Conservation (phyloP, 2,113 vertebrate species). For the Rhadina sibilatrix region DNA sequence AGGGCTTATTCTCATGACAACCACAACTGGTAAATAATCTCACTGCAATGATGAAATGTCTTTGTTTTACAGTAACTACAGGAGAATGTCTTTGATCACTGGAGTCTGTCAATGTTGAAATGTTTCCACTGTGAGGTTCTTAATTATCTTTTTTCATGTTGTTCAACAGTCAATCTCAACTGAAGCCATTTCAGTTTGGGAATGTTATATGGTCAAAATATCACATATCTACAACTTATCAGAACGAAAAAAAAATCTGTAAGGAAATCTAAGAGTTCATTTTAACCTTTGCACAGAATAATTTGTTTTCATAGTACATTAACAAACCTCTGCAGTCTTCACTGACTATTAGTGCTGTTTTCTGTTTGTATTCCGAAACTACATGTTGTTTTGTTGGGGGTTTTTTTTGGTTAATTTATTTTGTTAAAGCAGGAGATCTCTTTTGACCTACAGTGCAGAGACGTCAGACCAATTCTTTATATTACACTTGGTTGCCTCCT, state of each 20-base stretch:
- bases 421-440: conserved; percentile 76
- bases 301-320: conserved; percentile 70
- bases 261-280: conserved; percentile 66
- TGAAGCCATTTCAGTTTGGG: conserved; percentile 66
- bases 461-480: conserved; percentile 83
- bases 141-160: conserved; percentile 61
- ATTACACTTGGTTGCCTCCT: conserved; percentile 83
- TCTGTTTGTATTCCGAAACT: conserved; percentile 71
- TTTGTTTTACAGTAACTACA: conserved; percentile 69
- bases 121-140: conserved; percentile 77
- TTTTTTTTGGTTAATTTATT: conserved; percentile 57
- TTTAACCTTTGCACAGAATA: conserved; percentile 73
- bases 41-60: conserved; percentile 71
- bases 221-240: conserved; percentile 73
- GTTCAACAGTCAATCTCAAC: conserved; percentile 65
- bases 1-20: conserved; percentile 74
- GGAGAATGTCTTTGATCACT: conserved; percentile 77
- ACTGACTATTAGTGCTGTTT: conserved; percentile 71
- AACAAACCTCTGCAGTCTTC: conserved; percentile 71
- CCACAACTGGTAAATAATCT: conserved; percentile 69
- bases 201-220: conserved; percentile 68
- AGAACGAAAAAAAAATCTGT: conserved; percentile 49
- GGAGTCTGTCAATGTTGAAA: conserved; percentile 74
- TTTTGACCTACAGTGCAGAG: conserved; percentile 80
- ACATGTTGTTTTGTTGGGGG: conserved; percentile 59